Evolutionary conservation across 1,140 invertebrate genomes (phyloP).

Genomic region (Aphelenchoides avenae): DNA sequence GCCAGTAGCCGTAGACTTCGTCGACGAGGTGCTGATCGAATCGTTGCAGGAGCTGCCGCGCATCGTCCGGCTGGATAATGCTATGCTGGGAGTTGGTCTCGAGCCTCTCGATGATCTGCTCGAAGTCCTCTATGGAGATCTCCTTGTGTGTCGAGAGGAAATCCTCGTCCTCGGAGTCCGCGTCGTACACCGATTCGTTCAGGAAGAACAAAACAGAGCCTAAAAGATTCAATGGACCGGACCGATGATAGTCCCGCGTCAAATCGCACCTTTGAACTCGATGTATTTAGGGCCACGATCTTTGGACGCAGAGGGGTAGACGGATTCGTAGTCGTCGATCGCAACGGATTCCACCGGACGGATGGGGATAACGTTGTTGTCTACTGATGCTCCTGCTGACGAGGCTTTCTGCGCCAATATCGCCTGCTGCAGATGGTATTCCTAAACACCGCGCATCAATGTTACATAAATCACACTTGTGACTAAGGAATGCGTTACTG

Average conservation of each 20-base stretch:
- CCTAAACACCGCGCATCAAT: conserved; percentile 15
- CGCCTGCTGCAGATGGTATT: conserved; percentile 39
- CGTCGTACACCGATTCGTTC: conserved; percentile 28
- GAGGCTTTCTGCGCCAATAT: conserved; percentile 40
- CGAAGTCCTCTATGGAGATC: conserved; percentile 35
- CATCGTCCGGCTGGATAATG: conserved; percentile 31
- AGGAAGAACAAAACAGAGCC: conserved; percentile 35
- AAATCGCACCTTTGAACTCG: conserved; percentile 21
- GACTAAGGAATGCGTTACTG: no score
- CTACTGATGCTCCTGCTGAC: conserved; percentile 26
- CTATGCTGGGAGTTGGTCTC: conserved; percentile 30
- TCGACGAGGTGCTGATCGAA: conserved; percentile 33
- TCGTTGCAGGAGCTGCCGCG: conserved; percentile 18
- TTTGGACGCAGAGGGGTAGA: no score
- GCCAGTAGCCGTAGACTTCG: conserved; percentile 44
- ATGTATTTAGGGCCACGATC: no score
- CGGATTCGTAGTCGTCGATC: conserved; percentile 27
- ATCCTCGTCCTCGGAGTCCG: conserved; percentile 41
- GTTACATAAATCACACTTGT: no score
- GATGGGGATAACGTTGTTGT: conserved; percentile 41
- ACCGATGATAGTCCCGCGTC: background rate
- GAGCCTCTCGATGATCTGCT: conserved; percentile 45
- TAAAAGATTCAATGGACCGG: conserved; percentile 9
- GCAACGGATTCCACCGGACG: conserved; percentile 22
- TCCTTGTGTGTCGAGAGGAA: conserved; percentile 18